Evolutionary conservation across 2,113 vertebrate species (phyloP), one percentile per base, ranked within the genome.

Genomic region (Pelvicachromis taeniatus): DNA sequence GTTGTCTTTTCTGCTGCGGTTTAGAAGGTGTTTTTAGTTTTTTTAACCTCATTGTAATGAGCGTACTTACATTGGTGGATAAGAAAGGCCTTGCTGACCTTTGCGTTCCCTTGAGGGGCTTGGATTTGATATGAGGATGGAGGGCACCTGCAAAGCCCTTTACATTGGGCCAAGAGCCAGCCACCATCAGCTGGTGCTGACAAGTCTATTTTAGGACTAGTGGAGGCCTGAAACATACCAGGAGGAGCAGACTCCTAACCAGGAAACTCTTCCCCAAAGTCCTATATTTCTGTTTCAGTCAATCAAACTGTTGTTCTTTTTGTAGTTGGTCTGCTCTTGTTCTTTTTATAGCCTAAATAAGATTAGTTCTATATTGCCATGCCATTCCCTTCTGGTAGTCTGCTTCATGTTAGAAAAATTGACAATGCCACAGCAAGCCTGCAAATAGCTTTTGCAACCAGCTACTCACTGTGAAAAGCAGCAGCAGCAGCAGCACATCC

Each of bases 171-270:
- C 45, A 21, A 21, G 81, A 26, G 75, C 89, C 91, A 95, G 82
- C 45, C 45, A 53, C 81, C 82, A 68, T 89, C 80, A 78, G 45
- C 75, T 73, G 78, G 86, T 87, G 87, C n/a, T 93, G 93, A 95
- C 91, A 93, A 82, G 42, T 94, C 94, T 96, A 96, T 96, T 96
- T 85, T 92, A 56, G 89, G 91, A 84, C 61, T 54, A 42, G 59
- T 50, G 77, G 68, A 88, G 70, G 82, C 83, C 86, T 92, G 79
- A 90, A 80, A 82, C 79, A 82, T 50, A 26, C 26, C 35, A 88
- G 77, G 68, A 83, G 77, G 86, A 88, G 26, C 38, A 19, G 33
- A 82, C 78, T 82, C 75, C 53, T 77, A 65, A 79, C 42, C 78
- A 85, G 85, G 65, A 86, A 90, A 83, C 82, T 80, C 45, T 79